phyloP scores from a whole-genome alignment of 2,888 invertebrate genomes.

The Serripes groenlandicus region DNA sequence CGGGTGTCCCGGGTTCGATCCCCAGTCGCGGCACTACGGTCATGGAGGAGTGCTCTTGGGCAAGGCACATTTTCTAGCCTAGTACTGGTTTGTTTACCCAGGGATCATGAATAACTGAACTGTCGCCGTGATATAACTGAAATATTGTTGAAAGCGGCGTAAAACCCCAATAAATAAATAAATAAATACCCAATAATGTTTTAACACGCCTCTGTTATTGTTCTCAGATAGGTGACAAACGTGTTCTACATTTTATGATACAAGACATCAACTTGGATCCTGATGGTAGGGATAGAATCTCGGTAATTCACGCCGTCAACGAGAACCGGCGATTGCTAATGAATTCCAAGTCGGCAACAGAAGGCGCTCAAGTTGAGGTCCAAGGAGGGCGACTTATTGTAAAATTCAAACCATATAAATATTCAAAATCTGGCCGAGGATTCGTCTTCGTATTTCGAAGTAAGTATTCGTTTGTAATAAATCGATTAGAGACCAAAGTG shows the following conservation, averaged over 20 bases:
- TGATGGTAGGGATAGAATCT: constrained; percentile 62
- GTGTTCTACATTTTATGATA: constrained; percentile 38
- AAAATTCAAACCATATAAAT: constrained; percentile 38
- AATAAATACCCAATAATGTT: too few species aligned
- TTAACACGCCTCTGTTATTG: too few species aligned
- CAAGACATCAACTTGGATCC: constrained; percentile 67
- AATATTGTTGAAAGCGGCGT: too few species aligned
- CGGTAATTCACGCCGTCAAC: constrained; percentile 30
- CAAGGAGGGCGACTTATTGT: constrained; percentile 50
- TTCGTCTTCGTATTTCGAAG: constrained; percentile 56
- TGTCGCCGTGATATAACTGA: too few species aligned
- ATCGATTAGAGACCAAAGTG: too few species aligned
- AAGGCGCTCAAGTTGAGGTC: constrained; percentile 35
- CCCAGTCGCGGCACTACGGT: too few species aligned
- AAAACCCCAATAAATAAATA: too few species aligned
- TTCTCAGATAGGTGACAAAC: constrained; percentile 50
- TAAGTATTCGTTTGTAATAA: constrained; percentile 26
- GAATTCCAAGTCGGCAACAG: constrained; percentile 40
- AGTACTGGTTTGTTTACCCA: too few species aligned
- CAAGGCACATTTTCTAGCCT: too few species aligned
- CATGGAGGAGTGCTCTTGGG: too few species aligned
- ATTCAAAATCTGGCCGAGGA: constrained; percentile 61
- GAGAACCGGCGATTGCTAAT: constrained; percentile 13
- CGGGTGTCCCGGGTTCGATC: too few species aligned
- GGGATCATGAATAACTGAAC: too few species aligned